Evolutionary conservation across 1,140 invertebrate genomes (phyloP), one percentile per base, ranked within the genome.

Genomic region (Calosoma granatense): DNA sequence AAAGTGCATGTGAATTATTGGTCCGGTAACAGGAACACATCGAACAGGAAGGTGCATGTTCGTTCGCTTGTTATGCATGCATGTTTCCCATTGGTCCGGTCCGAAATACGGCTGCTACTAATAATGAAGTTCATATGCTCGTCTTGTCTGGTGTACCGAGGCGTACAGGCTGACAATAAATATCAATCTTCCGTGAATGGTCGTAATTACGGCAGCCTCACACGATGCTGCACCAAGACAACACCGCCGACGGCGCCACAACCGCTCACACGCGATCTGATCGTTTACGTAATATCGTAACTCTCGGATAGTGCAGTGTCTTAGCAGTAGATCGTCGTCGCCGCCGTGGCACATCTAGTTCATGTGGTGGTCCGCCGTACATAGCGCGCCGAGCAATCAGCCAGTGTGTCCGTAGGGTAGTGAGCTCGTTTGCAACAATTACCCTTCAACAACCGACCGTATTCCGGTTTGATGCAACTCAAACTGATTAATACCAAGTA

Each of bases 141-240:
- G 41, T n/a, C n/a, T n/a, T n/a, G n/a, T n/a, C n/a, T n/a, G n/a
- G n/a, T n/a, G n/a, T n/a, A n/a, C n/a, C 41, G 6, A 6, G 41
- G 17, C 15, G 41, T 14, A 17, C 41, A 11, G n/a, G 41, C 41
- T 47, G 41, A 47, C 41, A 47, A 47, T 47, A 47, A 47, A 47
- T 47, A 47, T 47, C 41, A 47, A 47, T 47, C 41, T 47, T 47
- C 41, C 41, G 41, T 47, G 41, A 47, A 47, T 47, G 41, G 41
- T 47, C 17, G 41, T 47, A 47, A 47, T 47, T 47, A 47, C 15
- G 41, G 17, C 15, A 11, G 41, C 41, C 6, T 47, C 41, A 17
- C 15, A 47, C 41, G 41, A 47, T 17, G 41, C 41, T 47, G 41
- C 15, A 17, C 41, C 26, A 36, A 36, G 26, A 47, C 41, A 47